These are phyloP conservation scores for Myotis pilosus DNA, from an alignment of 2,797 vertebrate genomes.

Conservation along the genomic window DNA sequence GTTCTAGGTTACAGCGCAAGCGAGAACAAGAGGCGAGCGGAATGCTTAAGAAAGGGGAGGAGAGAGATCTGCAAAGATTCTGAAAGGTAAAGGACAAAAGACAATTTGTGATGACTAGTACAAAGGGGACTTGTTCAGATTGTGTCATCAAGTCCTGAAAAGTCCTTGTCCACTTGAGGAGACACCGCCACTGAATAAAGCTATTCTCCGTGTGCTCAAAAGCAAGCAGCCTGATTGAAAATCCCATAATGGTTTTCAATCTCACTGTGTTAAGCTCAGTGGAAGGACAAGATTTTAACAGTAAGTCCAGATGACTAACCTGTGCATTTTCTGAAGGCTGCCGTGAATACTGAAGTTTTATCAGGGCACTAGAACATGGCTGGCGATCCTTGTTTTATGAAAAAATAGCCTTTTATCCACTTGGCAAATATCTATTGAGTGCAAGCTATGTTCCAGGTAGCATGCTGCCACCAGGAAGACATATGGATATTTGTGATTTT, in stretches of 20 bases:
- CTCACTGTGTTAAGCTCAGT: not conserved
- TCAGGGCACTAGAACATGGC: not conserved
- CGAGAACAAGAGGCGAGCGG: not conserved
- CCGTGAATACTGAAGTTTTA: not conserved
- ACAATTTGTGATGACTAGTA: not conserved
- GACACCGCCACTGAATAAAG: not conserved
- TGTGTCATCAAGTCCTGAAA: not conserved
- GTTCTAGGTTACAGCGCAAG: not conserved
- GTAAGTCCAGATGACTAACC: conserved; percentile 8
- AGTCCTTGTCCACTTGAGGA: not conserved
- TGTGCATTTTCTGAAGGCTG: conserved; percentile 6
- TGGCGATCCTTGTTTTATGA: not conserved
- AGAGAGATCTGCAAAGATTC: not conserved
- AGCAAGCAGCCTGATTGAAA: not conserved
- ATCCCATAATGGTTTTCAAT: not conserved
- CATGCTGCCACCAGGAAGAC: not conserved
- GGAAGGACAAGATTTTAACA: conserved; percentile 15
- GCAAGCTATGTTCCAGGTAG: not conserved
- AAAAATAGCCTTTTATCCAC: not conserved
- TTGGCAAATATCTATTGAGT: conserved; percentile 36
- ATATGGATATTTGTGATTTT: not conserved
- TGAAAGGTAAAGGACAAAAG: conserved; percentile 41
- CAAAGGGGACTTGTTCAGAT: conserved; percentile 31
- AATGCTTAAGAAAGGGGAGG: not conserved
- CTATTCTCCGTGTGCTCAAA: not conserved